A percentile compares a stretch with the other conserved stretches of the same genome.
Evolutionary conservation across 2,888 invertebrate genomes (phyloP).

Genomic region (Rapana venosa): DNA sequence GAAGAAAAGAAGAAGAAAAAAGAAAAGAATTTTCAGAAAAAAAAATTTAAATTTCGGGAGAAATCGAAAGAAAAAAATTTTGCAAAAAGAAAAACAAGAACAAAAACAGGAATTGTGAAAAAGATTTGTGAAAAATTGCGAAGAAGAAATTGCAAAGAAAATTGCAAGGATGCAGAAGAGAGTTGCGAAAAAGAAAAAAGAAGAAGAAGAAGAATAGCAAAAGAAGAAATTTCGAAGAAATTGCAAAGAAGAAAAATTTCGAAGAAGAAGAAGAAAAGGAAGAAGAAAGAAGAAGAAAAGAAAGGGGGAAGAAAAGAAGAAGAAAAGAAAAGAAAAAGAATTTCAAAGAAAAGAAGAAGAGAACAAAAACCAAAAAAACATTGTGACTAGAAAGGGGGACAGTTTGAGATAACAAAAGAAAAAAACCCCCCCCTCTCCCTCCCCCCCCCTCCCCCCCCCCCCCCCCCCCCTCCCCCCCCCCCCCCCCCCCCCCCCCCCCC

Average conservation of each 20-base stretch:
- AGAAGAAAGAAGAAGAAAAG: not conserved
- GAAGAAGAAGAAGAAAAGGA: not conserved
- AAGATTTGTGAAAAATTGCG: no score
- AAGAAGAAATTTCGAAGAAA: not conserved
- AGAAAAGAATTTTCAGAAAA: no score
- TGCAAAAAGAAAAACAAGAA: no score
- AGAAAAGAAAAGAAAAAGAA: not conserved
- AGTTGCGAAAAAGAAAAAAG: not conserved
- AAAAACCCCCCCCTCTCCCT: no score
- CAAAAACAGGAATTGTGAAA: no score
- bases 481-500: not conserved
- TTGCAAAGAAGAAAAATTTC: not conserved
- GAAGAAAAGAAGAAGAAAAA: not conserved
- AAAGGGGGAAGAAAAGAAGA: not conserved
- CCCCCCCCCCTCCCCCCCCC: not conserved
- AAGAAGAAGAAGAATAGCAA: not conserved
- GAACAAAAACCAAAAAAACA: not conserved
- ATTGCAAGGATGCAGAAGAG: not conserved
- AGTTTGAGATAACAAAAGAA: not conserved
- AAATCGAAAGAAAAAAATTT: no score
- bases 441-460: not conserved
- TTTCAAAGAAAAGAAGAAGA: not conserved
- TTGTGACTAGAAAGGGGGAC: not conserved
- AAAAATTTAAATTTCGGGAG: no score
- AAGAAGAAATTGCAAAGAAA: no score